phyloP scores from a whole-genome alignment of 2,888 invertebrate species.

The Protophormia terraenovae region DNA sequence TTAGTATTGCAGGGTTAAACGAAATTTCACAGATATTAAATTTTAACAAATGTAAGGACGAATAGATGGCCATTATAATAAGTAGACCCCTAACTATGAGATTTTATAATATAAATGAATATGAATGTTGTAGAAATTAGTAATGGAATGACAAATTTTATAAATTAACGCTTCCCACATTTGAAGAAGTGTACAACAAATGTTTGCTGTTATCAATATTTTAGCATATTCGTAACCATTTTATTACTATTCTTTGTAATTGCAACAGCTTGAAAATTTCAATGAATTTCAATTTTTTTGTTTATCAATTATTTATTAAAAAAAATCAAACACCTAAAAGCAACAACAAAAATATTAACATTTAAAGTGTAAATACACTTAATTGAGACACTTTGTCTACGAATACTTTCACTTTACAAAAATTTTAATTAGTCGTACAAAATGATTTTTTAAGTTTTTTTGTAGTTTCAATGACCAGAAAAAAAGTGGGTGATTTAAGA shows the following conservation, averaged over 20 bases:
- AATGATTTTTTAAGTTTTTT: not conserved
- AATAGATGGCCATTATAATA: too few species aligned
- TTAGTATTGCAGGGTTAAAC: too few species aligned
- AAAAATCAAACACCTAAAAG: not conserved
- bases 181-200: too few species aligned
- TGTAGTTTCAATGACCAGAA: not conserved
- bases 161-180: too few species aligned
- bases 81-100: too few species aligned
- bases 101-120: too few species aligned
- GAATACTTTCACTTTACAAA: slow-evolving; percentile 19
- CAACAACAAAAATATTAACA: not conserved
- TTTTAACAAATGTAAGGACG: too few species aligned
- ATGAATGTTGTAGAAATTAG: too few species aligned
- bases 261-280: not conserved
- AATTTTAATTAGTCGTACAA: not conserved
- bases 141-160: too few species aligned
- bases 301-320: slow-evolving; percentile 8
- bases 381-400: slow-evolving; percentile 20
- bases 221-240: not conserved
- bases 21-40: too few species aligned
- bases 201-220: not conserved
- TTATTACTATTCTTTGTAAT: not conserved
- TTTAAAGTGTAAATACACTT: slow-evolving; percentile 9
- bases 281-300: slow-evolving; percentile 6
- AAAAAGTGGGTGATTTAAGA: not conserved